These are phyloP conservation scores for Daubentonia madagascariensis DNA, from an alignment of 2,113 vertebrate species.

Conservation along the genomic window DNA sequence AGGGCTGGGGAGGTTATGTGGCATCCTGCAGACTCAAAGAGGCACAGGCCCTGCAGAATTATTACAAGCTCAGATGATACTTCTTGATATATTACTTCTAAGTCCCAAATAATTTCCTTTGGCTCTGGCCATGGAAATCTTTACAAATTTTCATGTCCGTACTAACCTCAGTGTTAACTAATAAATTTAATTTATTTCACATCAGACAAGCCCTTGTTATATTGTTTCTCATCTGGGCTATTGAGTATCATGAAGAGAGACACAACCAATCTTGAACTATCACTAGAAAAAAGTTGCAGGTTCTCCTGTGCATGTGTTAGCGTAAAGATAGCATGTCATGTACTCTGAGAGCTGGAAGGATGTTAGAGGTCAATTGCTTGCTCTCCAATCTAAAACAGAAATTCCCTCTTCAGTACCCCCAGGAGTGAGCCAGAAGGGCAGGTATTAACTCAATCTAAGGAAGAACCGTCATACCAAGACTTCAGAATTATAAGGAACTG, in stretches of 20 bases:
- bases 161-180: conserved; percentile 15
- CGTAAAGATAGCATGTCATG: not conserved
- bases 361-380: not conserved
- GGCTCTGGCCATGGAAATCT: not conserved
- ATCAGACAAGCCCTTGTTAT: conserved; percentile 7
- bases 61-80: not conserved
- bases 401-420: not conserved
- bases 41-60: not conserved
- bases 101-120: conserved; percentile 5
- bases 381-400: not conserved
- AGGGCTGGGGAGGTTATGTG: not conserved
- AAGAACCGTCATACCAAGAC: not conserved
- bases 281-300: not conserved
- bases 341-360: not conserved
- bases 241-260: conserved; percentile 30
- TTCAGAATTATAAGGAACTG: not conserved
- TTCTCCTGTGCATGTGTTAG: not conserved
- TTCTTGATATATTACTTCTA: not conserved
- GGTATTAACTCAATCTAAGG: not conserved
- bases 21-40: not conserved
- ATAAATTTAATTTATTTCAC: conserved; percentile 24
- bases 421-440: not conserved
- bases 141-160: conserved; percentile 5
- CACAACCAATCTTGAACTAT: conserved; percentile 24
- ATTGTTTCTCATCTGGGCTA: conserved; percentile 37